Evolutionary conservation across 2,888 invertebrate species (phyloP).

Genomic region (Ypsolopha scabrella): DNA sequence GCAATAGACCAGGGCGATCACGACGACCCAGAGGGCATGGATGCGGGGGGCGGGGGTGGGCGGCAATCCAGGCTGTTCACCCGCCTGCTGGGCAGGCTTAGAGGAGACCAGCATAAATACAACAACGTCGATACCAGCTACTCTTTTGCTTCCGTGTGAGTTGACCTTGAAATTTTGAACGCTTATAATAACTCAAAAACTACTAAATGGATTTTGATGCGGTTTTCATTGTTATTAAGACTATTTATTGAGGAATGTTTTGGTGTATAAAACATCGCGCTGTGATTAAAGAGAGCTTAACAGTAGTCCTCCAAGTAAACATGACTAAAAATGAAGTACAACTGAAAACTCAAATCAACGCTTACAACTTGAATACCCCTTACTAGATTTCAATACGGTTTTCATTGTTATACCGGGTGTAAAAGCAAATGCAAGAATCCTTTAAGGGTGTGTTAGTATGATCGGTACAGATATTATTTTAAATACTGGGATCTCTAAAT

Average conservation of each 20-base stretch:
- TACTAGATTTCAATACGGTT: too few species aligned
- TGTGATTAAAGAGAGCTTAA: background rate
- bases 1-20: too few species aligned
- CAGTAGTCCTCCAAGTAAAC: background rate
- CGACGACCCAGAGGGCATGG: slow-evolving; percentile 22
- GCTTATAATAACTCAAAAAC: too few species aligned
- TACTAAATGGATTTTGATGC: too few species aligned
- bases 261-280: background rate
- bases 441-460: too few species aligned
- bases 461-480: too few species aligned
- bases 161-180: background rate
- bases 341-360: too few species aligned
- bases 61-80: slow-evolving; percentile 44
- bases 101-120: slow-evolving; percentile 37
- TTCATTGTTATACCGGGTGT: too few species aligned
- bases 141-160: slow-evolving; percentile 44
- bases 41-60: slow-evolving; percentile 39
- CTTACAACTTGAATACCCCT: too few species aligned
- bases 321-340: too few species aligned
- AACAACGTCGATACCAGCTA: slow-evolving; percentile 26
- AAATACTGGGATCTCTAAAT: too few species aligned
- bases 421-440: too few species aligned
- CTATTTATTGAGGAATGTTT: background rate
- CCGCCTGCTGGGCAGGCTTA: slow-evolving; percentile 43
- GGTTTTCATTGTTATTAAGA: background rate